phyloP scores from a whole-genome alignment of 2,888 invertebrate genomes.

The Sipha maydis region DNA sequence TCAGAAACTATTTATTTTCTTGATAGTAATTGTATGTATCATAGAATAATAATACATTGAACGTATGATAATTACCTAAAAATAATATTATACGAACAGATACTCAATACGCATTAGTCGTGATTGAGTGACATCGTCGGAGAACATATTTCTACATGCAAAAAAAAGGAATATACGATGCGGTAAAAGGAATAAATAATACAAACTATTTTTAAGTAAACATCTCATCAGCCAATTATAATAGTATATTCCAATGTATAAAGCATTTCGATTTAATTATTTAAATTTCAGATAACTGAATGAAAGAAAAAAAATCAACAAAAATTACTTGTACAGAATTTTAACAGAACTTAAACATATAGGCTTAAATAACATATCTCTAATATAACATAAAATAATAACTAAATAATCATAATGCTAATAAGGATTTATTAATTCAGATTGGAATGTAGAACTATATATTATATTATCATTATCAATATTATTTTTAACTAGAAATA shows the following conservation, averaged over 20 bases:
- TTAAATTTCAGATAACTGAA: constrained; percentile 19
- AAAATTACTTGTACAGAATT: constrained; percentile 35
- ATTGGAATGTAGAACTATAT: neutral
- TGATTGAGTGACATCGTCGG: no score
- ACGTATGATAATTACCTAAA: no score
- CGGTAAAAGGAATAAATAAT: neutral
- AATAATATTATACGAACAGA: no score
- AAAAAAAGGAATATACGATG: neutral
- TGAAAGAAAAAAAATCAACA: constrained; percentile 29
- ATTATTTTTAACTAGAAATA: constrained; percentile 20
- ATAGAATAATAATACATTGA: no score
- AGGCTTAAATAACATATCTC: constrained; percentile 17
- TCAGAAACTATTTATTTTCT: no score
- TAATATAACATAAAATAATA: neutral
- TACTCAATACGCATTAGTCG: no score
- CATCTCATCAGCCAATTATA: constrained; percentile 34
- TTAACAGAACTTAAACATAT: constrained; percentile 28
- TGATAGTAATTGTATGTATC: no score
- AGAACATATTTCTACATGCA: no score
- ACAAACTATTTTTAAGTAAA: constrained; percentile 25
- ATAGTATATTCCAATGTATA: constrained; percentile 39
- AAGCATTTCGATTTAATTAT: constrained; percentile 6
- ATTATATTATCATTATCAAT: constrained; percentile 9
- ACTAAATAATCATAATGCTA: neutral
- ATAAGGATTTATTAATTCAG: constrained; percentile 10